Conservation (phyloP, 2,113 vertebrate genomes). For the Xyliphius kryptos region DNA sequence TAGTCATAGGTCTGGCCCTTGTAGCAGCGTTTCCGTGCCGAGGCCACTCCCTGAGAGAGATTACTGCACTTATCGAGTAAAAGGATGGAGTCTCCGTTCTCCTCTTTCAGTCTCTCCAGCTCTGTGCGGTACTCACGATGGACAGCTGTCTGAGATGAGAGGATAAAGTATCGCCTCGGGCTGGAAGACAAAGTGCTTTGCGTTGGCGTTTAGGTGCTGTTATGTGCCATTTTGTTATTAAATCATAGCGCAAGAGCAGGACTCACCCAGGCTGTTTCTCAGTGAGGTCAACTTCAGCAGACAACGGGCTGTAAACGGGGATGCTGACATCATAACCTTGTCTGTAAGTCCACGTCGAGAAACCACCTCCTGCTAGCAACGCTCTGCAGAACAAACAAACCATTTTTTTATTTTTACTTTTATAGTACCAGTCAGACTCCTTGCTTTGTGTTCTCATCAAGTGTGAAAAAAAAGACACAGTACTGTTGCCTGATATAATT, state of each 20-base stretch:
- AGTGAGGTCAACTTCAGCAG: conserved; percentile 79
- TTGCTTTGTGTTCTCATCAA: no score
- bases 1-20: conserved; percentile 87
- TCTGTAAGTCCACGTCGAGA: conserved; percentile 96
- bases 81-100: conserved; percentile 78
- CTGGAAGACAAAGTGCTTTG: conserved; percentile 61
- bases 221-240: no score
- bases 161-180: conserved; percentile 79
- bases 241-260: no score
- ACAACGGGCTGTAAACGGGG: conserved; percentile 89
- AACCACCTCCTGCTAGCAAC: conserved; percentile 89
- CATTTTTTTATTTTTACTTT: no score
- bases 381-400: conserved; percentile 75
- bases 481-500: no score
- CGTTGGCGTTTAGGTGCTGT: no score
- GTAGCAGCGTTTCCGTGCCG: conserved; percentile 78
- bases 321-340: conserved; percentile 98
- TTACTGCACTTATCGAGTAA: conserved; percentile 89
- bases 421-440: no score
- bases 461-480: no score
- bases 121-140: conserved; percentile 85
- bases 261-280: conserved; percentile 85
- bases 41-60: conserved; percentile 76
- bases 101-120: conserved; percentile 81
- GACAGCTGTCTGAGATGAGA: conserved; percentile 83